Evolutionary conservation across 1,140 invertebrate species (phyloP).

Genomic region (Drosophila navojoa): DNA sequence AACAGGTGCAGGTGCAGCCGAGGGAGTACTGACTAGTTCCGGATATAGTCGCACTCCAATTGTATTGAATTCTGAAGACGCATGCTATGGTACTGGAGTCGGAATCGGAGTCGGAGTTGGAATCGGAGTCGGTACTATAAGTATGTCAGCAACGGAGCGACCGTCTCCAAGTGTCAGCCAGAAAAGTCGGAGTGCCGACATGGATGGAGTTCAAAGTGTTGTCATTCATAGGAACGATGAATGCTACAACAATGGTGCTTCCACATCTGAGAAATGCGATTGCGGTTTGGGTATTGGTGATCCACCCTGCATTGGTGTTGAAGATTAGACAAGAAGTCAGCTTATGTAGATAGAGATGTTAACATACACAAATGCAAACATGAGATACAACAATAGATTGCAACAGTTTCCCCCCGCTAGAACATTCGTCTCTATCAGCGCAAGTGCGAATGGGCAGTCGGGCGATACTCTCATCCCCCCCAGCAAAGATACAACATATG

Average conservation of each 20-base stretch:
- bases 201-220: constrained; percentile 26
- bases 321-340: constrained; percentile 11
- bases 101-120: not conserved
- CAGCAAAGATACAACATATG: no score
- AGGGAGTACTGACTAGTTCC: constrained; percentile 47
- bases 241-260: constrained; percentile 21
- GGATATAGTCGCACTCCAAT: constrained; percentile 55
- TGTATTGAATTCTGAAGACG: constrained; percentile 1
- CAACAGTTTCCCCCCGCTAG: no score
- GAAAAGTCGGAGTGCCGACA: constrained; percentile 22
- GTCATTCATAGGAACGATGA: constrained; percentile 39
- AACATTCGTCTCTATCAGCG: no score
- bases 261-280: constrained; percentile 30
- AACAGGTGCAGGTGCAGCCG: constrained; percentile 19
- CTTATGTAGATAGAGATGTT: not conserved
- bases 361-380: not conserved
- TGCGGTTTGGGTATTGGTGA: not conserved
- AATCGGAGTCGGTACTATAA: not conserved
- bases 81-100: not conserved
- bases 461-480: no score
- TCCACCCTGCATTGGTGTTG: constrained; percentile 12
- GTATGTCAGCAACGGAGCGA: constrained; percentile 28
- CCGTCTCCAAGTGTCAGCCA: constrained; percentile 34
- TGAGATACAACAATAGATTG: no score
- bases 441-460: no score